phyloP scores from a whole-genome alignment of 2,113 vertebrate genomes.

The Chamaetylas fuelleborni region DNA sequence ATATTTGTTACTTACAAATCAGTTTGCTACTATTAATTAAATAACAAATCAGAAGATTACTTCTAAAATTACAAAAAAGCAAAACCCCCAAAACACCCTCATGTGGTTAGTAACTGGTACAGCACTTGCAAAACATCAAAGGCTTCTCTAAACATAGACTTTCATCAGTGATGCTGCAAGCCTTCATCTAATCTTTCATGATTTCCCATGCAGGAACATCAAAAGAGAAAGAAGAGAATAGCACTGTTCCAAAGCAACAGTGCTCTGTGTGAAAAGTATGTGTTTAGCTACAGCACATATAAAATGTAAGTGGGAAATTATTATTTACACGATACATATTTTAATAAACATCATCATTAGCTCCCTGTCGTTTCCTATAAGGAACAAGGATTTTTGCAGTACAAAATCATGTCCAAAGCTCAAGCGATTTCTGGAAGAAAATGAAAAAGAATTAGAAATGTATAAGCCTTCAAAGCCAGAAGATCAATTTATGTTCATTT shows the following conservation, averaged over 20 bases:
- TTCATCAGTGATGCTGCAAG: slow-evolving; percentile 68
- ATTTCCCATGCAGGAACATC: slow-evolving; percentile 69
- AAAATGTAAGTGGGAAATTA: slow-evolving; percentile 52
- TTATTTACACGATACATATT: slow-evolving; percentile 64
- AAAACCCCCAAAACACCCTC: not conserved
- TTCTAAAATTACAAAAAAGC: slow-evolving; percentile 49
- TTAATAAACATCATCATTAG: slow-evolving; percentile 72
- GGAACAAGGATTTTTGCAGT: slow-evolving; percentile 35
- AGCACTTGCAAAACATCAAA: slow-evolving; percentile 73
- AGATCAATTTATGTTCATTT: slow-evolving; percentile 69
- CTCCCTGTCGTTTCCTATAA: slow-evolving; percentile 39
- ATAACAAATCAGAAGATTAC: slow-evolving; percentile 50
- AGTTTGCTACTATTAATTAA: slow-evolving; percentile 63
- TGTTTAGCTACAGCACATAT: slow-evolving; percentile 40
- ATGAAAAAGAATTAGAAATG: slow-evolving; percentile 77
- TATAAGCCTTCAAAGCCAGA: slow-evolving; percentile 71
- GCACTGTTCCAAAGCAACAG: slow-evolving; percentile 47
- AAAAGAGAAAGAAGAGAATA: slow-evolving; percentile 69
- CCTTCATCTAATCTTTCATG: slow-evolving; percentile 72
- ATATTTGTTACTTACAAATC: slow-evolving; percentile 22
- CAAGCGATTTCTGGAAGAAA: slow-evolving; percentile 74
- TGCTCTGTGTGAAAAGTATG: slow-evolving; percentile 30
- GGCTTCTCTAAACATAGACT: slow-evolving; percentile 70
- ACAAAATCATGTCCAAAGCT: slow-evolving; percentile 69
- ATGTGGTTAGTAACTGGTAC: slow-evolving; percentile 62